Conservation (phyloP, 2,888 invertebrate genomes). For the Ornithoptera priamus region DNA sequence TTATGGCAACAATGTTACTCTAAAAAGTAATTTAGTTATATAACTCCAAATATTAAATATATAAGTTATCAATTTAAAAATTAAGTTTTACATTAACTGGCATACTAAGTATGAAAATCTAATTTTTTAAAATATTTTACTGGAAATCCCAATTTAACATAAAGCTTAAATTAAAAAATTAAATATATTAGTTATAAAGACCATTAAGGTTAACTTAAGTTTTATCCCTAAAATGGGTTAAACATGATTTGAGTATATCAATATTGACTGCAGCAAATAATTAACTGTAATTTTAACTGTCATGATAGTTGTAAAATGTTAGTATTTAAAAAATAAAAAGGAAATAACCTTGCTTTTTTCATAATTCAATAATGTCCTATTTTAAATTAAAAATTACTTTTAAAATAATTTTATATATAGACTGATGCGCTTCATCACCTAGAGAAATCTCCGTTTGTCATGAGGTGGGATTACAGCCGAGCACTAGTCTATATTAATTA, state of each 20-base stretch:
- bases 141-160: no score
- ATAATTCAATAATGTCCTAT: not conserved
- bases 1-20: no score
- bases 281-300: not conserved
- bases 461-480: no score
- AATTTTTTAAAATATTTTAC: no score
- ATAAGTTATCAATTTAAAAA: no score
- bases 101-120: no score
- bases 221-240: not conserved
- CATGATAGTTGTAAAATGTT: not conserved
- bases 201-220: not conserved
- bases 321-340: not conserved
- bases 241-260: not conserved
- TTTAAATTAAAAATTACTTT: not conserved
- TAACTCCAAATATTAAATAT: no score
- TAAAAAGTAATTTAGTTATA: no score
- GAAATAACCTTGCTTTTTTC: not conserved
- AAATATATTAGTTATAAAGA: not conserved
- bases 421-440: no score
- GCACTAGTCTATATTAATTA: not conserved
- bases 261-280: not conserved
- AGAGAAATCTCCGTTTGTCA: no score
- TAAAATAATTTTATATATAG: not conserved
- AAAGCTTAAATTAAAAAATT: no score
- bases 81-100: no score